A percentile compares a stretch with the other conserved stretches of the same genome.
Conservation (phyloP, 1,140 invertebrate genomes). For the Polypedilum pembai region DNA sequence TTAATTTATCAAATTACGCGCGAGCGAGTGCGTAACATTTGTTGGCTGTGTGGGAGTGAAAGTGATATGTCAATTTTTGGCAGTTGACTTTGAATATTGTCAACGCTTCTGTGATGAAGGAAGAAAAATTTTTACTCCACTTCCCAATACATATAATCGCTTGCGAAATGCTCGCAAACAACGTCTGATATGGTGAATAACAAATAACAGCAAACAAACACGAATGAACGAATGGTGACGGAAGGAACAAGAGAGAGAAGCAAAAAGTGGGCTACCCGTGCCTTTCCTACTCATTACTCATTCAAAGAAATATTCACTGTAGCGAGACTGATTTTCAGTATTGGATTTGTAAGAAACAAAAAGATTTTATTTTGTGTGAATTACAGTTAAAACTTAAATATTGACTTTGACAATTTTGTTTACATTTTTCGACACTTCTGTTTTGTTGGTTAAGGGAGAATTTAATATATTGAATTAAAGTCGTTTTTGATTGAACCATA, state of each 20-base stretch:
- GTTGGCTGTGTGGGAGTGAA: neutral
- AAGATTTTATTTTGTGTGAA: no score
- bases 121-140: neutral
- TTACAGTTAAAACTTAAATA: neutral
- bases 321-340: constrained; percentile 11
- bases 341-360: neutral
- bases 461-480: neutral
- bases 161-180: neutral
- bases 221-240: neutral
- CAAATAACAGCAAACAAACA: constrained; percentile 10
- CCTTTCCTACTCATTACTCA: constrained; percentile 10
- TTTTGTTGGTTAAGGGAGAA: neutral
- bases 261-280: neutral
- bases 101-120: neutral
- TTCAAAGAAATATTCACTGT: constrained; percentile 18
- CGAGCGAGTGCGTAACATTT: constrained; percentile 21
- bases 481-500: neutral
- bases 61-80: constrained; percentile 27
- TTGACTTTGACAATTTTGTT: constrained; percentile 8
- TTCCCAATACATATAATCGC: neutral
- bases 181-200: neutral
- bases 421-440: neutral
- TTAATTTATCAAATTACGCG: constrained; percentile 27
- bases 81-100: neutral
- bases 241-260: neutral